Base-by-base conservation (phyloP, 1,140 invertebrate species). In the Zophobas morio region DNA sequence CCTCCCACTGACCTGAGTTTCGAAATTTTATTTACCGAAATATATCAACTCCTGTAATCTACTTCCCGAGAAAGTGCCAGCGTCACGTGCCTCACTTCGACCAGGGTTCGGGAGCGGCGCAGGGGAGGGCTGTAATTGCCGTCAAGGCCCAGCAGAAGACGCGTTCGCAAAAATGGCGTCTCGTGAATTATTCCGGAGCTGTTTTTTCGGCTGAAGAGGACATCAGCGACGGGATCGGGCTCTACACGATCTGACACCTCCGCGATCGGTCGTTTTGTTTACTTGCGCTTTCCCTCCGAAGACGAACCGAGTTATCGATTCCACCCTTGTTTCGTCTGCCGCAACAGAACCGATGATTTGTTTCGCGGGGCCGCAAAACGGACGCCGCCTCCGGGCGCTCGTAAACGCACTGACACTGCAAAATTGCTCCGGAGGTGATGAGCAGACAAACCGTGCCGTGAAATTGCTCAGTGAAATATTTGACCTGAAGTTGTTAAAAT, bases 201-300 rank as follows among this genome's bases (percentile, higher is more conserved):
- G n/a, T 66, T 66, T 66, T 72, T 72, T 51, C 70, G 46, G 66
- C 42, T 34, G 40, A 49, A 47, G 42, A 37, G 60, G 47, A 56
- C 70, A 72, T 20, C 20, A 20, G 8, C 51, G 70, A 72, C 70
- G 70, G 20, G 34, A 56, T 40, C 51, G 70, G 36, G 35, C 46
- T 72, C 51, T 72, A 72, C 70, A 72, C 70, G 70, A 53, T 39
- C 70, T 72, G 70, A 72, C 70, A 72, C 70, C 46, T 51, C 51
- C 39, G 42, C 20, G 63, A 70, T 70, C 66, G 37, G 42, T 4
- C 51, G 70, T 37, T 72, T 56, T 72, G 70, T 72, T 72, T 72
- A 36, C 70, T 72, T 33, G 70, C 47, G 60, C 49, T 42, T 42
- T 66, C 60, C 20, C 20, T 20, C 20, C 40, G 37, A 42, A 40